Percentiles rank a stretch among this genome's conserved stretches.
phyloP scores from a whole-genome alignment of 2,888 invertebrate species.

The Cylindroiulus punctatus region DNA sequence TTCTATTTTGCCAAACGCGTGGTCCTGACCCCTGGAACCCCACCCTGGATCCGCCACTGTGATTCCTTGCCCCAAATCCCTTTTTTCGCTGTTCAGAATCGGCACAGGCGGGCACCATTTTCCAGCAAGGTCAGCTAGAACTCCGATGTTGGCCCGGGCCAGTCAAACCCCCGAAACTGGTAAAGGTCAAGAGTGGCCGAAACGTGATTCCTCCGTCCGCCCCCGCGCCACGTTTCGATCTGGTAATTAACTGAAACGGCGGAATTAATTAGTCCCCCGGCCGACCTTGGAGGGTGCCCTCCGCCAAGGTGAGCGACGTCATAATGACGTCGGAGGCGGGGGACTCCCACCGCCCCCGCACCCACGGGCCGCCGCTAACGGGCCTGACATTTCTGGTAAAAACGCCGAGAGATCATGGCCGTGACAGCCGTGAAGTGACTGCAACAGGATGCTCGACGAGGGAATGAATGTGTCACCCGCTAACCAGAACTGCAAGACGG shows the following conservation, averaged over 20 bases:
- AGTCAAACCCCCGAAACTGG: neutral
- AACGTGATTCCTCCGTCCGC: neutral
- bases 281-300: neutral
- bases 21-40: too few species aligned
- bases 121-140: neutral
- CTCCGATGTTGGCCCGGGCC: too few species aligned
- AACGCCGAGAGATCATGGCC: neutral
- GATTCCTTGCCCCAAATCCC: too few species aligned
- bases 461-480: neutral
- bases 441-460: neutral
- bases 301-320: conserved; percentile 15
- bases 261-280: too few species aligned
- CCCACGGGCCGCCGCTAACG: neutral
- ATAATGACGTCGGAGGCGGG: conserved; percentile 46
- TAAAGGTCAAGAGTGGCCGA: conserved; percentile 1
- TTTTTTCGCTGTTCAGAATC: neutral
- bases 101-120: neutral
- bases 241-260: neutral
- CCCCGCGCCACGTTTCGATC: neutral
- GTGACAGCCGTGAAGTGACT: neutral
- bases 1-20: too few species aligned
- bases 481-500: neutral
- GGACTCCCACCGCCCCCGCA: neutral
- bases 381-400: neutral
- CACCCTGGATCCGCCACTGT: too few species aligned